Percentiles rank a stretch among this genome's conserved stretches.
phyloP scores from a whole-genome alignment of 2,113 vertebrate genomes.

The Astur gentilis region DNA sequence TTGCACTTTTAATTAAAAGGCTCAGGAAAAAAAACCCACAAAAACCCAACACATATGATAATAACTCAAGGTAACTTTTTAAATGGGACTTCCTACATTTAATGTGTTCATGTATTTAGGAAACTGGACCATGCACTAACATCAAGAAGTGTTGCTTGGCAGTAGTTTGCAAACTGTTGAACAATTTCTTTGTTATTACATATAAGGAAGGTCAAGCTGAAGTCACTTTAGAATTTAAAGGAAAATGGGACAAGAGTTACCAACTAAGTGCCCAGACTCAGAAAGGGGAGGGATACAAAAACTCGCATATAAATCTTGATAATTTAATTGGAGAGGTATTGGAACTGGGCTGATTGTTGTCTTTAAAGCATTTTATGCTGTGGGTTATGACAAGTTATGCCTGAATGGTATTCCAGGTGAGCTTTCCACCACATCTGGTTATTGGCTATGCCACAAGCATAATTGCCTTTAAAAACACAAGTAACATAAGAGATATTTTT shows the following conservation, averaged over 20 bases:
- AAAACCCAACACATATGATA: background rate
- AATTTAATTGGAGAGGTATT: background rate
- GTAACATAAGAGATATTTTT: background rate
- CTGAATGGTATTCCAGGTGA: background rate
- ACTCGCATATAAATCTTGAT: background rate
- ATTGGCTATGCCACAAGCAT: background rate
- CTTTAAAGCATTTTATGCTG: background rate
- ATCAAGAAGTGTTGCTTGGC: background rate
- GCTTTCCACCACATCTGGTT: background rate
- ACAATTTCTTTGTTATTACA: background rate
- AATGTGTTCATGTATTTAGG: background rate
- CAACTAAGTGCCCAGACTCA: background rate
- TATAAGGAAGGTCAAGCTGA: background rate
- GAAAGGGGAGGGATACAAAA: background rate
- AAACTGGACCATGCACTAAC: background rate
- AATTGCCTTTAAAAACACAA: background rate
- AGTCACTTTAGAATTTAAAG: background rate
- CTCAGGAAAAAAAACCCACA: background rate
- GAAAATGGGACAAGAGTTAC: background rate
- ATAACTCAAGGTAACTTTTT: background rate
- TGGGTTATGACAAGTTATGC: background rate
- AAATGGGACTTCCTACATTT: background rate
- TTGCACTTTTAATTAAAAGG: background rate
- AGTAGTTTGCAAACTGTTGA: background rate
- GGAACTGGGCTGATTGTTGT: background rate